Evolutionary conservation across 2,888 invertebrate species (phyloP), one percentile per base, ranked within the genome.

Genomic region (Aspidiotus rigidus): DNA sequence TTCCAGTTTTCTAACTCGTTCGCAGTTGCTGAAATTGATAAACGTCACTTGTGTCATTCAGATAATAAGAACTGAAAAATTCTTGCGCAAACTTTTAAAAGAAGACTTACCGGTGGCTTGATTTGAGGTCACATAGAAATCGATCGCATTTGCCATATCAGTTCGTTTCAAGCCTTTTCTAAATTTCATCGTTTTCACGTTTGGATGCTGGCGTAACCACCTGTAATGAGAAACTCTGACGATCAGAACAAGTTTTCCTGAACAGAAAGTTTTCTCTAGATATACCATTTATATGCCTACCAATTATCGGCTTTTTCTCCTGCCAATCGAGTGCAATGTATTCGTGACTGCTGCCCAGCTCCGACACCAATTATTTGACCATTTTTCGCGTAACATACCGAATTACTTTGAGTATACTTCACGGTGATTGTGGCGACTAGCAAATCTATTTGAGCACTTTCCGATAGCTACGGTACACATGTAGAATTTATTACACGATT

Each of bases 351-450:
- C 77, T 99, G 98, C 0, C 98, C 98, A n/a, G 98, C 98, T 41
- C 98, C 98, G 75, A 96, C 96, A 16, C 98, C 98, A 75, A 97
- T 86, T 13, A 93, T 88, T 83, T 92, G 88, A 6, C 94, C 95
- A 78, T 95, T 90, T 74, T 87, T 87, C 0, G 97, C 96, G 76
- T 89, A 98, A 77, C 97, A 98, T 0, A 99, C 98, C 0, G 96
- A 97, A 79, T 99, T 99, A 75, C 97, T 97, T 79, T 99, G 98
- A 0, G 98, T 96, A 77, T 95, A 99, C 78, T 99, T 99, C 17
- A 98, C 81, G 0, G 97, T 92, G 71, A 98, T 93, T 0, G 95
- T 95, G 0, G 98, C 97, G 1, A 99, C 93, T 59, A 93, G 90
- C 39, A 98, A 81, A 79, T 99, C 98, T 69, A 95, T 84, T 6